Base-by-base conservation (phyloP, 1,140 invertebrate genomes). In the Dermatophagoides farinae region DNA sequence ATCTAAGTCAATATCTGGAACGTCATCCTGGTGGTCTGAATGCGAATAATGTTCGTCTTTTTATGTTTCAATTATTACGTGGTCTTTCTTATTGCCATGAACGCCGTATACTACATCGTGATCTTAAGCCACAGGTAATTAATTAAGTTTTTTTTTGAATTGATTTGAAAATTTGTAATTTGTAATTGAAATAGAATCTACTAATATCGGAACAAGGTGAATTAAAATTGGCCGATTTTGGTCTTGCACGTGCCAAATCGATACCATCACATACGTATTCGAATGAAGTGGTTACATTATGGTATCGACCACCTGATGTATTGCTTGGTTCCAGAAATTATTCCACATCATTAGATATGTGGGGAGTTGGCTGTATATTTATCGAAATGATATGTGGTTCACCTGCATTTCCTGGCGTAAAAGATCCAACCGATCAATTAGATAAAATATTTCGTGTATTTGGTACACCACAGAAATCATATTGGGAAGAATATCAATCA, bases 181-280 rank as follows among this genome's bases (percentile, higher is more conserved):
- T 38, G 4, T 9, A 1, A 5, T 38, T 38, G 1, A 1, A 18
- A 54, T 14, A 61, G 31, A 66, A 66, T 41, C 44, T 66, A 8
- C 71, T 84, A 62, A 82, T 83, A 55, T 84, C 80, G 70, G 77
- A 80, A 61, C 68, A 72, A 62, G 82, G 81, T 43, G 82, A 84
- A 70, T 71, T 83, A 31, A 83, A 84, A 68, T 66, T 80, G 57
- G 78, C 78, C 23, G 78, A 80, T 69, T 80, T 80, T 70, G 79
- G 79, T 60, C 68, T 83, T 63, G 82, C 82, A 31, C 69, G 82
- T 65, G 81, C 81, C 40, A 82, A 83, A 70, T 83, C 81, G 47
- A 80, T 83, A 62, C 82, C 82, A 57, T 83, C 79, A 11, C 82
- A 82, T 69, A 83, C 82, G 5, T 83, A 82, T 72, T 82, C 81